Evolutionary conservation across 1,140 invertebrate genomes (phyloP).

Genomic region (Dendrolimus kikuchii): DNA sequence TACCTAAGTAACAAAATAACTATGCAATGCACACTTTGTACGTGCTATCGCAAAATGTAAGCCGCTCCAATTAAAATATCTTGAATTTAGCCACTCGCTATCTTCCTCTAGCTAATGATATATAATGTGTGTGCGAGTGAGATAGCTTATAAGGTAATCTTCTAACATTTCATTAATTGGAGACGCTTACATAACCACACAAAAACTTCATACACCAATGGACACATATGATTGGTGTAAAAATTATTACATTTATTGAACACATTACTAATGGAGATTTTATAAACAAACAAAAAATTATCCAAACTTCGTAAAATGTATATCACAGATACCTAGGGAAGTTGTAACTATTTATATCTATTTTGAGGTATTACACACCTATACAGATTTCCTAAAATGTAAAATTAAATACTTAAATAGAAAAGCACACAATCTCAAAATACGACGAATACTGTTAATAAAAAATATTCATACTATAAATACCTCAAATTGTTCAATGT

Average conservation of each 20-base stretch:
- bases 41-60: too few relatives aligned
- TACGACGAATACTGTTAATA: conserved; percentile 22
- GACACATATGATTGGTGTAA: conserved; percentile 19
- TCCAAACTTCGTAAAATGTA: conserved; percentile 48
- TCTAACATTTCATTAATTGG: too few relatives aligned
- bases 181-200: too few relatives aligned
- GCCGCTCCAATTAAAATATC: too few relatives aligned
- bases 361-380: conserved; percentile 32
- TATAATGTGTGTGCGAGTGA: too few relatives aligned
- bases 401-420: conserved; percentile 40
- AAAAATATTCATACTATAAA: conserved; percentile 24
- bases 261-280: conserved; percentile 41
- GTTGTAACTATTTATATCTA: conserved; percentile 37
- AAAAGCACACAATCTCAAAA: conserved; percentile 51
- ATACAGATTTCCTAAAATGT: conserved; percentile 31
- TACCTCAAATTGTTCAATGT: conserved; percentile 1
- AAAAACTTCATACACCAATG: conserved; percentile 4
- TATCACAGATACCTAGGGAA: conserved; percentile 68
- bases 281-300: conserved; percentile 10
- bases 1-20: too few relatives aligned
- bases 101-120: too few relatives aligned
- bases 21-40: too few relatives aligned
- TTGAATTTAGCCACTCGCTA: too few relatives aligned
- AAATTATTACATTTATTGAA: conserved; percentile 18
- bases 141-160: too few relatives aligned